Evolutionary conservation across 2,797 vertebrate genomes (phyloP), one percentile per base, ranked within the genome.

Genomic region (Emys orbicularis): DNA sequence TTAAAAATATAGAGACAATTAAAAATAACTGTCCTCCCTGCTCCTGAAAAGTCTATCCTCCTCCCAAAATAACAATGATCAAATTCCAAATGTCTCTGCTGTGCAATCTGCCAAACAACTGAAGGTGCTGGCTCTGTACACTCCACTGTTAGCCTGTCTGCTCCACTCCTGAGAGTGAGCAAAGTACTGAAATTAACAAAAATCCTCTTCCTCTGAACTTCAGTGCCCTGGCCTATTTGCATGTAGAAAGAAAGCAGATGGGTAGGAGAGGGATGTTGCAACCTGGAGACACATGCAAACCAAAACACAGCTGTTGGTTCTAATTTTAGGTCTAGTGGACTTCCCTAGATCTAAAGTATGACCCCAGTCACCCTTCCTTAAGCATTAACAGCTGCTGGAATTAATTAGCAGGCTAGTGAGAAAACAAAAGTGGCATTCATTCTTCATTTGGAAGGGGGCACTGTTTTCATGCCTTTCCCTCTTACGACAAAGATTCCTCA

Each of bases 11-110:
- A 89, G 86, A 94, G 90, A 90, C 52, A 88, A 85, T 97, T 97
- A 96, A 97, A 97, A 96, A 97, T 96, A 97, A 96, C 94, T 91
- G 93, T 49, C 93, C 94, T 96, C 95, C 95, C 50, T 25, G 34
- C 85, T 95, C 95, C 93, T 97, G 87, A 95, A 96, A 95, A 93
- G 94, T 95, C 95, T 95, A 93, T 95, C 95, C 89, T 84, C 76
- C 95, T 93, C 91, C 91, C 68, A 86, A 97, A 97, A 97, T 96
- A 97, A 90, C 86, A 72, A 4, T 2, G 93, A 96, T 95, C 95
- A 95, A 92, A 94, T 88, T 95, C 87, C 88, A 85, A 95, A 80
- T 92, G 92, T 92, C 94, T 96, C 61, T 90, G 29, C 86, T 84
- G 80, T 94, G 59, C 81, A 96, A 86, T 56, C 65, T 87, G 84